These are phyloP conservation scores for Mimachlamys varia DNA, from an alignment of 2,888 invertebrate species.

Conservation along the genomic window DNA sequence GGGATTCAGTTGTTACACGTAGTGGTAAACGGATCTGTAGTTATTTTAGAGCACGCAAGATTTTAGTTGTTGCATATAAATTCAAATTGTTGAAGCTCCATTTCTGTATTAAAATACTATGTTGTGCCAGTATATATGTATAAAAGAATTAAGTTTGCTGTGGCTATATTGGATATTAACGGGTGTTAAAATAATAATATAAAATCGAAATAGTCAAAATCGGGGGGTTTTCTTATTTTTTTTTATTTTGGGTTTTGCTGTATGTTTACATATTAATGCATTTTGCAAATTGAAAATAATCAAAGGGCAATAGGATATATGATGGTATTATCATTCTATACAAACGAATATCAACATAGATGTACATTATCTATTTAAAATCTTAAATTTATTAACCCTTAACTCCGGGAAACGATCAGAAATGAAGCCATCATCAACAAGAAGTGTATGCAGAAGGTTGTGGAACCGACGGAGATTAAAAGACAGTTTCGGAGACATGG, in stretches of 20 bases:
- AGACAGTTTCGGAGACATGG: background rate
- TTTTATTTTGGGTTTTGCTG: too few relatives aligned
- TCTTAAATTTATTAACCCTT: too few relatives aligned
- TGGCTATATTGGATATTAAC: background rate
- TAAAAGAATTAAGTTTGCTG: background rate
- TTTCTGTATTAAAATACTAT: background rate
- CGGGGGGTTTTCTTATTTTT: too few relatives aligned
- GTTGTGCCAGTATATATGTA: background rate
- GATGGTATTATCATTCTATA: too few relatives aligned
- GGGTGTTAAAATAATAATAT: too few relatives aligned
- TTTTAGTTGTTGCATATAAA: background rate
- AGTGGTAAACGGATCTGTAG: background rate
- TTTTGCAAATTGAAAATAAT: too few relatives aligned
- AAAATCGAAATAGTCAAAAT: too few relatives aligned
- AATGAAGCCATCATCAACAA: constrained; percentile 9
- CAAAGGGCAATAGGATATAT: too few relatives aligned
- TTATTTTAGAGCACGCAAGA: constrained; percentile 14
- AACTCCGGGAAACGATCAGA: background rate
- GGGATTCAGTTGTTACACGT: background rate
- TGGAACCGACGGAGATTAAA: background rate
- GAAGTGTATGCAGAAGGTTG: background rate
- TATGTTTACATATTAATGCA: too few relatives aligned
- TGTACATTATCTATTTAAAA: too few relatives aligned
- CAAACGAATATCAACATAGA: too few relatives aligned
- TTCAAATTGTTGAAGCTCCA: background rate